Evolutionary conservation across 2,113 vertebrate species (phyloP).

Genomic region (Heloderma charlesbogerti): DNA sequence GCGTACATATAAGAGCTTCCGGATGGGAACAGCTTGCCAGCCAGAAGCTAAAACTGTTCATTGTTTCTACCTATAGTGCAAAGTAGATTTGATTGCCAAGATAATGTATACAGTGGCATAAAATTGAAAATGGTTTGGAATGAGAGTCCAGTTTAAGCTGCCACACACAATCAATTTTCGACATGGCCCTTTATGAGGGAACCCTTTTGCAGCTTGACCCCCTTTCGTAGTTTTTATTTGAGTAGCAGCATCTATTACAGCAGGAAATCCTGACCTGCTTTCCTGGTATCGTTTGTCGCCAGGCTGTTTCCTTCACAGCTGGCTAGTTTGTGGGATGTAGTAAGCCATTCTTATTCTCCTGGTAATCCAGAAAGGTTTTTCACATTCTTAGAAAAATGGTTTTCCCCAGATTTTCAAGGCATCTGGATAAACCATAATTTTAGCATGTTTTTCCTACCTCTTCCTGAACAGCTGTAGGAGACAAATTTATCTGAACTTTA

Average conservation of each 20-base stretch:
- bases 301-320: constrained; percentile 14
- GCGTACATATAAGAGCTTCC: not conserved
- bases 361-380: not conserved
- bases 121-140: constrained; percentile 5
- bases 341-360: constrained; percentile 11
- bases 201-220: constrained; percentile 5
- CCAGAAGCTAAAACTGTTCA: not conserved
- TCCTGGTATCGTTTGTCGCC: constrained; percentile 16
- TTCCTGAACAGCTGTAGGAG: constrained; percentile 17
- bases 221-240: not conserved
- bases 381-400: not conserved
- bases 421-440: constrained; percentile 14
- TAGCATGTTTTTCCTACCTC: not conserved
- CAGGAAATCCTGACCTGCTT: constrained; percentile 38
- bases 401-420: not conserved
- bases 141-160: not conserved
- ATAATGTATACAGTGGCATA: not conserved
- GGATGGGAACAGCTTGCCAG: not conserved
- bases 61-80: not conserved
- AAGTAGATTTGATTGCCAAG: not conserved
- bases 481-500: not conserved
- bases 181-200: not conserved
- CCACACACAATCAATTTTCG: not conserved
- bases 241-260: not conserved
- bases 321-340: constrained; percentile 7